Conservation (phyloP, 2,888 invertebrate genomes). For the Drosophila yooni region DNA sequence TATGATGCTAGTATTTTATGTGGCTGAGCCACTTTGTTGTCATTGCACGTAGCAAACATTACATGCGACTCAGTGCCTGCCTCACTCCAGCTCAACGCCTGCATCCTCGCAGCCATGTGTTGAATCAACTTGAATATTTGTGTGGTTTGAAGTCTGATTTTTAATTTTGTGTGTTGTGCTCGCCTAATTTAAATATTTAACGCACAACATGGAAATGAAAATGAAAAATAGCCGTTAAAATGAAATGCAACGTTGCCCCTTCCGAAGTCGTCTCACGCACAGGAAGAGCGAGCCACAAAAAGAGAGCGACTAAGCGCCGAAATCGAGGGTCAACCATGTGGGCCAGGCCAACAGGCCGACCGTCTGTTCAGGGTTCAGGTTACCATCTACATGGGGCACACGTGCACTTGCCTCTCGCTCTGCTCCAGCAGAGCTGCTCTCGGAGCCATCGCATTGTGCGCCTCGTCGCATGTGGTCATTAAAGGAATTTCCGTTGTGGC, state of each 20-base stretch:
- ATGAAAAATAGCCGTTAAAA: slow-evolving; percentile 43
- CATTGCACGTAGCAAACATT: slow-evolving; percentile 59
- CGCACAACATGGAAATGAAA: slow-evolving; percentile 14
- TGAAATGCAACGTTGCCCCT: slow-evolving; percentile 60
- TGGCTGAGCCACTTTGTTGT: slow-evolving; percentile 23
- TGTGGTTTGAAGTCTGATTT: slow-evolving; percentile 32
- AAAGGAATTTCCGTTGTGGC: slow-evolving; percentile 80
- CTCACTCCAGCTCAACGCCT: background rate
- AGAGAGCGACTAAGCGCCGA: slow-evolving; percentile 4
- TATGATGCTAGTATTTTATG: background rate
- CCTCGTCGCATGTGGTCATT: slow-evolving; percentile 71
- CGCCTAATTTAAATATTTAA: slow-evolving; percentile 47
- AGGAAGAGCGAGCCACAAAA: slow-evolving; percentile 10
- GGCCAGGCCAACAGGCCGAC: slow-evolving; percentile 29
- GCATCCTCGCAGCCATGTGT: slow-evolving; percentile 29
- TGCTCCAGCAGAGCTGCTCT: slow-evolving; percentile 46
- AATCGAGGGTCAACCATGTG: slow-evolving; percentile 52
- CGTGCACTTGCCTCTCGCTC: slow-evolving; percentile 52
- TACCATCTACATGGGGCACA: slow-evolving; percentile 41
- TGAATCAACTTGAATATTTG: slow-evolving; percentile 55
- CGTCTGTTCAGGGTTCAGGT: slow-evolving; percentile 40
- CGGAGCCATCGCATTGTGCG: slow-evolving; percentile 45
- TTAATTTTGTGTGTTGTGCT: slow-evolving; percentile 11
- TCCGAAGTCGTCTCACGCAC: slow-evolving; percentile 43
- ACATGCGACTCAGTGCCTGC: slow-evolving; percentile 37